phyloP scores from a whole-genome alignment of 1,140 invertebrate species.

The Procambarus virginalis region DNA sequence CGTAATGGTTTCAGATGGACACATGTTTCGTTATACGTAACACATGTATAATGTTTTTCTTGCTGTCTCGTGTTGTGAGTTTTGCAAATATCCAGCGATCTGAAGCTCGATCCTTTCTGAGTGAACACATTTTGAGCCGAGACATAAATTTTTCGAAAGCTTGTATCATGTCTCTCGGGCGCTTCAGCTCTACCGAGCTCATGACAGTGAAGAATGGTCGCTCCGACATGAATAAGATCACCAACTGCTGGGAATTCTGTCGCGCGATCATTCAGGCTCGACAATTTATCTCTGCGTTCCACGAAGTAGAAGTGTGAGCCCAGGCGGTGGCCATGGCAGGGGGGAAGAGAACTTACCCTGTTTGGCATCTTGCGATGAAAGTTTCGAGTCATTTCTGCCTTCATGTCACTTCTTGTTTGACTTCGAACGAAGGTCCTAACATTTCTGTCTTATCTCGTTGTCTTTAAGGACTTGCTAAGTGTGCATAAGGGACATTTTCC shows the following conservation, averaged over 20 bases:
- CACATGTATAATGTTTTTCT: too few relatives aligned
- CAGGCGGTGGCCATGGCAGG: neutral
- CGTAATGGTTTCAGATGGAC: too few relatives aligned
- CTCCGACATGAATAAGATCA: neutral
- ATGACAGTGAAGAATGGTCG: neutral
- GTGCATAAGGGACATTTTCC: too few relatives aligned
- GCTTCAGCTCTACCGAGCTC: neutral
- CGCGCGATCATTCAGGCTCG: neutral
- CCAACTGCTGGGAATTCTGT: neutral
- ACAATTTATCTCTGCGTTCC: neutral
- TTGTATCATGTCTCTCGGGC: neutral
- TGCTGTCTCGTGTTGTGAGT: too few relatives aligned
- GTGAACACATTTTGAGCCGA: neutral
- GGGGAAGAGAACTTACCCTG: neutral
- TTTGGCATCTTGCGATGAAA: neutral
- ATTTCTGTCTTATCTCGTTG: neutral
- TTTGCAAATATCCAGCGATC: too few relatives aligned
- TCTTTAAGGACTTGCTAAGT: too few relatives aligned
- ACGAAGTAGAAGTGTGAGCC: neutral
- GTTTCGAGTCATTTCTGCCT: neutral
- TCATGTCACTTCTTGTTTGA: neutral
- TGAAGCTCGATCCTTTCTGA: neutral
- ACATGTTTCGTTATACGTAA: too few relatives aligned
- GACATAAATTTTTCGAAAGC: neutral
- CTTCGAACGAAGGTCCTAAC: neutral